Evolutionary conservation across 2,888 invertebrate genomes (phyloP).

Genomic region (Balanococcus diminutus): DNA sequence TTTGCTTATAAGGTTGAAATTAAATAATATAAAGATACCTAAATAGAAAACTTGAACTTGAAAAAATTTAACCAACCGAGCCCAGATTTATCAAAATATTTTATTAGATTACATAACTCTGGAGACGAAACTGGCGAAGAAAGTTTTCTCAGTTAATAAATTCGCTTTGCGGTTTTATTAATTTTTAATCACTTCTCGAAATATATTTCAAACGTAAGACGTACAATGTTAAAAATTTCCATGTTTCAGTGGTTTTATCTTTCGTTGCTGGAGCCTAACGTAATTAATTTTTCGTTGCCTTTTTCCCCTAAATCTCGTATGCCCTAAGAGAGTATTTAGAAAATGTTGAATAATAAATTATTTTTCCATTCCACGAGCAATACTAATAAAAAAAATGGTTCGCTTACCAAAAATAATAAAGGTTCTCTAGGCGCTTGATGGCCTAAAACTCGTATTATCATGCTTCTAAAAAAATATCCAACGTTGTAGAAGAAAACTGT

Average conservation of each 20-base stretch:
- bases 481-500: not conserved
- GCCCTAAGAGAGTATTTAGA: too few relatives aligned
- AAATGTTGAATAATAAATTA: too few relatives aligned
- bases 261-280: too few relatives aligned
- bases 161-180: not conserved
- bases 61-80: not conserved
- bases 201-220: not conserved
- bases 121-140: not conserved
- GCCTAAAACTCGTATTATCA: constrained; percentile 40
- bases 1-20: too few relatives aligned
- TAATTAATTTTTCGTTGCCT: too few relatives aligned
- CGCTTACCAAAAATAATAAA: constrained; percentile 46
- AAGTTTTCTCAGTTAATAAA: constrained; percentile 1
- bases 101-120: not conserved
- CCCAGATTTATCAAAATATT: not conserved
- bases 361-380: too few relatives aligned
- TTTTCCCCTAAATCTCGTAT: too few relatives aligned
- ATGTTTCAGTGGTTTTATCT: too few relatives aligned
- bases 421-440: constrained; percentile 52
- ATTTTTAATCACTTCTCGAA: constrained; percentile 8
- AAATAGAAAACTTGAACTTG: not conserved
- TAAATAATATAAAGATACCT: too few relatives aligned
- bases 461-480: not conserved
- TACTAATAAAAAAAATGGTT: too few relatives aligned
- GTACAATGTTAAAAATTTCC: not conserved